Evolutionary conservation across 2,888 invertebrate species (phyloP), one percentile per base, ranked within the genome.

Genomic region (Pseudanteris insignis): DNA sequence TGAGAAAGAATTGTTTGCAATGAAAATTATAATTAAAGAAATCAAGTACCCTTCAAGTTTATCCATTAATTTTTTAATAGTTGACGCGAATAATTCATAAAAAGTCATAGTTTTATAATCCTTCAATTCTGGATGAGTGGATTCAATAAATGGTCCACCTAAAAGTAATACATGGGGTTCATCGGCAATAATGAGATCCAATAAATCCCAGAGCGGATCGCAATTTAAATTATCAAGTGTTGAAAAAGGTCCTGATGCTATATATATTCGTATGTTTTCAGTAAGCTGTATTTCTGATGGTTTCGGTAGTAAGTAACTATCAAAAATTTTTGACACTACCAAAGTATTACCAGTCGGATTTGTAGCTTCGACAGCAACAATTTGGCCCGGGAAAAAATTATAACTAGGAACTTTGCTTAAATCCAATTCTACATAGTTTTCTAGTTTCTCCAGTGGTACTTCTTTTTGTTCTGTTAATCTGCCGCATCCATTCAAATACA

Each of bases 201-300:
- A 80, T 12, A 96, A 82, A 71, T 94, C 92, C 68, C 87, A 86
- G 25, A 96, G 81, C 0, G 94, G 94, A 71, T 93, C 90, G 75
- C 91, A 95, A 0, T 84, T 81, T 48, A 94, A 78, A 75, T 90
- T 90, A 70, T 91, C 89, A 1, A 86, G 84, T 2, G 89, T 84
- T 0, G 94, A 92, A 75, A 88, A 96, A 0, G 96, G 96, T 0
- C 95, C 96, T 13, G 90, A 84, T 1, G 90, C 92, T 28, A 92
- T 82, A 8, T 93, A 84, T 53, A 95, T 81, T 68, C 87, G 86
- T 3, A 77, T 25, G 13, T 70, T 67, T 7, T 68, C 48, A 1
- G 32, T 30, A 2, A 83, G 81, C 71, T 81, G 79, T 47, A 80
- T 82, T 51, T 78, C 82, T 70, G 79, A 80, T 66, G 69, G 65